phyloP scores from a whole-genome alignment of 2,797 vertebrate species.

The Semotilus atromaculatus region DNA sequence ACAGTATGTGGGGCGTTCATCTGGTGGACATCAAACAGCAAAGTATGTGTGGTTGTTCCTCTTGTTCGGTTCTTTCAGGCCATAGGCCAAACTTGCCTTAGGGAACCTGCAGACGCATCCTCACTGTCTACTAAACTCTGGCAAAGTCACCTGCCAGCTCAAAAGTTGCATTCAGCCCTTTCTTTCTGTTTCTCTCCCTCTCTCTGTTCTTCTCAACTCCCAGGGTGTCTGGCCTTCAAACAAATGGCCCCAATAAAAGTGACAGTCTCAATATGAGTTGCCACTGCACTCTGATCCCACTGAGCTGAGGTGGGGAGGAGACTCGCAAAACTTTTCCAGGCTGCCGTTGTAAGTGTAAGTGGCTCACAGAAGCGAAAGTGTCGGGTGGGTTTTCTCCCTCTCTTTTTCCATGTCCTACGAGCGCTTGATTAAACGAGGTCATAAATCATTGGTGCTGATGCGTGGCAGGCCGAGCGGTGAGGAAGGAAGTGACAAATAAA shows the following conservation, averaged over 20 bases:
- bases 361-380: slow-evolving; percentile 27
- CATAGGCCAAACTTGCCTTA: slow-evolving; percentile 36
- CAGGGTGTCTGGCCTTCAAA: slow-evolving; percentile 57
- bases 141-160: slow-evolving; percentile 50
- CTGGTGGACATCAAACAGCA: slow-evolving; percentile 37
- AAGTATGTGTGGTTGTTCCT: slow-evolving; percentile 2
- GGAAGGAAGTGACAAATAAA: slow-evolving; percentile 67
- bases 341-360: slow-evolving; percentile 27
- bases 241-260: slow-evolving; percentile 57
- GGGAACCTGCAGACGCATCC: slow-evolving; percentile 11
- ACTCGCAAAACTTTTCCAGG: slow-evolving; percentile 17
- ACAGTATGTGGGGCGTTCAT: slow-evolving; percentile 42
- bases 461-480: slow-evolving; percentile 68
- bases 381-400: slow-evolving; percentile 28
- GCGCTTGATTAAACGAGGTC: slow-evolving; percentile 77
- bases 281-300: slow-evolving; percentile 43
- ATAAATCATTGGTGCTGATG: slow-evolving; percentile 79
- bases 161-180: slow-evolving; percentile 43
- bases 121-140: slow-evolving; percentile 33
- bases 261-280: slow-evolving; percentile 55
- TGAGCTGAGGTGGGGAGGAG: slow-evolving; percentile 28
- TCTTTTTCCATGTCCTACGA: slow-evolving; percentile 58
- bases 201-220: slow-evolving; percentile 52
- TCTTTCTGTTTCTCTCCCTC: slow-evolving; percentile 8
- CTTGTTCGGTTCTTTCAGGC: slow-evolving; percentile 20